Percentiles rank a stretch among this genome's conserved stretches.
Conservation (phyloP, 2,888 invertebrate genomes). For the Smittia aterrima region DNA sequence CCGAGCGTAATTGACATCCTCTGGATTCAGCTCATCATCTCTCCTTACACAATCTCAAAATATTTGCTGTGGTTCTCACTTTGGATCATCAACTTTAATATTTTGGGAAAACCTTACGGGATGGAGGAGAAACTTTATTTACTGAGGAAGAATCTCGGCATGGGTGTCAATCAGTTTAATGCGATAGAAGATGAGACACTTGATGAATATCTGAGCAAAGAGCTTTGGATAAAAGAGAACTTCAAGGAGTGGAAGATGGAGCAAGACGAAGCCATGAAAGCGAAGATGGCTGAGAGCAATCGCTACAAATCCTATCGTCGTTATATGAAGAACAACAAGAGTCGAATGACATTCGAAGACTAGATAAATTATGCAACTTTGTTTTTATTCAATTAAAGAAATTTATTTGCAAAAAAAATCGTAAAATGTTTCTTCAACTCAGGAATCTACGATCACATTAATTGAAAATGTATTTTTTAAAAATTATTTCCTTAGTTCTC, state of each 20-base stretch:
- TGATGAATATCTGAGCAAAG: slow-evolving; percentile 68
- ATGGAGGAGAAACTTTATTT: slow-evolving; percentile 81
- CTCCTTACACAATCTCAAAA: slow-evolving; percentile 70
- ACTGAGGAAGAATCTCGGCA: slow-evolving; percentile 74
- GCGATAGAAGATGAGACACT: slow-evolving; percentile 72
- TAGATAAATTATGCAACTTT: slow-evolving; percentile 48
- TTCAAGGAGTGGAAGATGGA: slow-evolving; percentile 75
- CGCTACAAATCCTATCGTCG: slow-evolving; percentile 85
- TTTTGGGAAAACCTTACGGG: slow-evolving; percentile 73
- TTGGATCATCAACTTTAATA: slow-evolving; percentile 80
- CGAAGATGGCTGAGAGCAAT: slow-evolving; percentile 79
- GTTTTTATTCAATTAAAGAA: no score
- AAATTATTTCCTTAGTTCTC: no score
- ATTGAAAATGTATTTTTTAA: no score
- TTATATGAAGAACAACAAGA: slow-evolving; percentile 65
- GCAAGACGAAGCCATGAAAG: slow-evolving; percentile 82
- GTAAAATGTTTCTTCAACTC: no score
- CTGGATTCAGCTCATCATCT: slow-evolving; percentile 78
- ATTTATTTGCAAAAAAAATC: neutral
- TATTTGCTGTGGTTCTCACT: slow-evolving; percentile 72
- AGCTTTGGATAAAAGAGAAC: slow-evolving; percentile 81
- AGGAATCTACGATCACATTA: no score
- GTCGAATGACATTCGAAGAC: slow-evolving; percentile 89
- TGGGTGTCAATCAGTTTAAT: slow-evolving; percentile 70
- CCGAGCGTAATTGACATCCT: slow-evolving; percentile 74